Base-by-base conservation (phyloP, 2,888 invertebrate species). In the Rotaria macrura region DNA sequence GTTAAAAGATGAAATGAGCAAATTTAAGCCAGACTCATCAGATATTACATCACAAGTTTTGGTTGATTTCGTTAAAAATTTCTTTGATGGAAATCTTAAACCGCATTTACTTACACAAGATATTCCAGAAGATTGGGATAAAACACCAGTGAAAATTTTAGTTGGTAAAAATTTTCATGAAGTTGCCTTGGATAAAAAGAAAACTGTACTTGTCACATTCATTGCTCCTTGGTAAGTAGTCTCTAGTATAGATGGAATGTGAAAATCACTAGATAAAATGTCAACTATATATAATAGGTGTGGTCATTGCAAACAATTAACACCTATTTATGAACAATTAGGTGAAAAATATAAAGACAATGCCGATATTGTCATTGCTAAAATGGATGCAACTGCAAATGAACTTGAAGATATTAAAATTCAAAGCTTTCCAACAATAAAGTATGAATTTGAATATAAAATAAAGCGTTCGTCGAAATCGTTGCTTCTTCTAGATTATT, bases 381-480 rank as follows among this genome's bases (percentile, higher is more conserved):
- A 99, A 93, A 97, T 99, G 93, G 99, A 99, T 92, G 94, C 98
- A 87, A 99, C 99, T 86, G 95, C 94, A 90, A 99, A 99, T 92
- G 99, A 99, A 92, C 92, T 99, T 88, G 96, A 96, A 89, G 95
- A 96, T 92, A 95, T 97, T 86, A 96, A 96, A 92, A 94, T 99
- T 90, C 93, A 94, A 88, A 95, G 95, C 88, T 92, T 97, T 96
- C 91, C 91, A 79, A 91, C 91, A 47, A 88, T 91, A 47, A 91
- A 91, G 79, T 79, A 79, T 43, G 25, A 17, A 49, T 14, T 49
- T 49, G 3, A 17, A 49, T 49, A 0, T 17, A 74, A 34, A 38
- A 38, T 0, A 23, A 20, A 38, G 4, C 38, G 25, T 9, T 38
- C 4, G 17, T 49, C 12, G 14, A 49, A 17, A 12, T 2, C 20